Evolutionary conservation across 2,888 invertebrate genomes (phyloP).

Genomic region (Mesorhabditis spiculigera): DNA sequence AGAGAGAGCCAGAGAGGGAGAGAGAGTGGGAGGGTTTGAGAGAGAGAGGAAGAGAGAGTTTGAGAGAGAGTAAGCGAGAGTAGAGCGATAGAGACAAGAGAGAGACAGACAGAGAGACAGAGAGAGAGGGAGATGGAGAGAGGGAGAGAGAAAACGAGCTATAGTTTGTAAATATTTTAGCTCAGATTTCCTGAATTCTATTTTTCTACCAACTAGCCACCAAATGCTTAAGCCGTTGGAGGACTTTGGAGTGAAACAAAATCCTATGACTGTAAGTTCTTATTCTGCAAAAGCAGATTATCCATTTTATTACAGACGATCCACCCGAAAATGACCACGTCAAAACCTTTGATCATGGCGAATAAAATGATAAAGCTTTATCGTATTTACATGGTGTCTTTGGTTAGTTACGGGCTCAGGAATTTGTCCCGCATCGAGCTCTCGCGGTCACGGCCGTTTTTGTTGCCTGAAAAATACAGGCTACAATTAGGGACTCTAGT

Average conservation of each 20-base stretch:
- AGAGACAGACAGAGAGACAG: no score
- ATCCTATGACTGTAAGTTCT: background rate
- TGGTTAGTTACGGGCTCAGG: background rate
- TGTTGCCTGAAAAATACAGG: background rate
- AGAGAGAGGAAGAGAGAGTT: no score
- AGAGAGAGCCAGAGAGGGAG: no score
- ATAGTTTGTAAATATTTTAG: no score
- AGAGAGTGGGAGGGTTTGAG: no score
- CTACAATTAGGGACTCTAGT: background rate
- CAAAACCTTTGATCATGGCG: background rate
- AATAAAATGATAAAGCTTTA: background rate
- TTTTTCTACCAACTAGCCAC: slow-evolving; percentile 1
- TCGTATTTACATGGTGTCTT: background rate
- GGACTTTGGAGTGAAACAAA: background rate
- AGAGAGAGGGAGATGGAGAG: no score
- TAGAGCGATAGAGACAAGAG: slow-evolving; percentile 62
- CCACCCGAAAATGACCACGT: slow-evolving; percentile 1
- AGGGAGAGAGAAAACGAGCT: no score
- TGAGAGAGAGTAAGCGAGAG: no score
- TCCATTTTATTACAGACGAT: background rate
- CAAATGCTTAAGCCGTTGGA: background rate
- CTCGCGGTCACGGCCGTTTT: background rate
- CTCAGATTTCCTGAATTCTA: no score
- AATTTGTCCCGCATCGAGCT: background rate
- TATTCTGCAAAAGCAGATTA: no score